These are phyloP conservation scores for Thalassaphorura encarpata DNA, from an alignment of 1,140 invertebrate species.

Conservation along the genomic window DNA sequence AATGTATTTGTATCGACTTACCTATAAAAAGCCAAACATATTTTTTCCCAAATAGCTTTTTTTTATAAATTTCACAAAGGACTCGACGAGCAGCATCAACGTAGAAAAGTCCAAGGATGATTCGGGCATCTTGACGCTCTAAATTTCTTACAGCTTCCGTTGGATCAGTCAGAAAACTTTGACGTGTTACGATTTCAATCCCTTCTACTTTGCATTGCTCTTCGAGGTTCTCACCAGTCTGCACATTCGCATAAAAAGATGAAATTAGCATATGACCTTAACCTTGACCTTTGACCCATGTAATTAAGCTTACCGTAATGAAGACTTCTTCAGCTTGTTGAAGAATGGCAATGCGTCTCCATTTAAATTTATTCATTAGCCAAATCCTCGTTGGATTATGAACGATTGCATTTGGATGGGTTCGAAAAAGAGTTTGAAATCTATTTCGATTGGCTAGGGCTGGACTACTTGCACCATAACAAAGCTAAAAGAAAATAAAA, in stretches of 20 bases:
- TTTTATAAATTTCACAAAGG: constrained; percentile 93
- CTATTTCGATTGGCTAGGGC: constrained; percentile 93
- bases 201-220: constrained; percentile 80
- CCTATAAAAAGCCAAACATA: constrained; percentile 99
- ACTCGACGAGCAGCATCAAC: constrained; percentile 90
- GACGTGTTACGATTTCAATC: constrained; percentile 90
- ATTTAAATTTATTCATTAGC: constrained; percentile 91
- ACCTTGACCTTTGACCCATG: neutral
- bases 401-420: constrained; percentile 90
- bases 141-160: constrained; percentile 91
- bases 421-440: constrained; percentile 96
- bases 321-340: constrained; percentile 99
- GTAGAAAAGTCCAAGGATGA: constrained; percentile 97
- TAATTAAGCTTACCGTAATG: constrained; percentile 68
- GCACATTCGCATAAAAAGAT: constrained; percentile 29
- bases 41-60: constrained; percentile 85
- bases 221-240: constrained; percentile 97
- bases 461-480: constrained; percentile 95
- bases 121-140: constrained; percentile 76
- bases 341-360: constrained; percentile 92
- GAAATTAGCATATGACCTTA: neutral
- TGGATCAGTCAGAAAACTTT: constrained; percentile 94
- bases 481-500: constrained; percentile 54
- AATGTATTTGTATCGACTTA: constrained; percentile 40
- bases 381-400: constrained; percentile 97